Evolutionary conservation across 2,797 vertebrate species (phyloP).

Genomic region (Neoniphon sammara): DNA sequence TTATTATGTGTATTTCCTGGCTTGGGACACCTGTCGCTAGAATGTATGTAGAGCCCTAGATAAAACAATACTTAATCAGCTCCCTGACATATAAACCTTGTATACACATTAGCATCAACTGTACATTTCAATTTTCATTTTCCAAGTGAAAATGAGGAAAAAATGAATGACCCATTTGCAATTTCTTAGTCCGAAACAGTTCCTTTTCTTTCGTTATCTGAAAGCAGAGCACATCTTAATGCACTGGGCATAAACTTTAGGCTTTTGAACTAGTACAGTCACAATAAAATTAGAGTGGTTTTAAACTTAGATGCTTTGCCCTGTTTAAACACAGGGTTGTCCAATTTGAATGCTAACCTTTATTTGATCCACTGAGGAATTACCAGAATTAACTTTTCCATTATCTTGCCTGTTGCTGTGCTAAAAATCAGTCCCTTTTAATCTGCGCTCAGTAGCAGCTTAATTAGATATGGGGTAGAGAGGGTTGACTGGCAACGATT

Average conservation of each 20-base stretch:
- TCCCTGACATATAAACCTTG: too few relatives aligned
- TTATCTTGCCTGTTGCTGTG: conserved; percentile 26
- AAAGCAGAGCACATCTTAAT: neutral
- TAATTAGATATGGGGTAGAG: conserved; percentile 37
- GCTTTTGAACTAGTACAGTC: neutral
- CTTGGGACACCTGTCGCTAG: too few relatives aligned
- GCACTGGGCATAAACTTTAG: neutral
- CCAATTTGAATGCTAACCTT: conserved; percentile 36
- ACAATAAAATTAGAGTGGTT: neutral
- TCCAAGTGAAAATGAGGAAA: neutral
- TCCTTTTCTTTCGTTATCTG: neutral
- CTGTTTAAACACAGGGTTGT: neutral
- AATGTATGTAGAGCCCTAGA: too few relatives aligned
- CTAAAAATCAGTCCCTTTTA: conserved; percentile 35
- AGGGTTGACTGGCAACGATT: conserved; percentile 41
- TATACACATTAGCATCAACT: too few relatives aligned
- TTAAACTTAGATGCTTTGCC: neutral
- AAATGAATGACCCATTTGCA: neutral
- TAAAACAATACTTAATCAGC: too few relatives aligned
- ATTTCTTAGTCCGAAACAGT: neutral
- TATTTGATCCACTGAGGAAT: conserved; percentile 44
- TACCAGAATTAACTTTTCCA: conserved; percentile 45
- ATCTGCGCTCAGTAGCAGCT: conserved; percentile 33
- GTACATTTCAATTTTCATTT: too few relatives aligned
- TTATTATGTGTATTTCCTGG: too few relatives aligned